Evolutionary conservation across 2,113 vertebrate species (phyloP).

Genomic region (Erythrolamprus reginae): DNA sequence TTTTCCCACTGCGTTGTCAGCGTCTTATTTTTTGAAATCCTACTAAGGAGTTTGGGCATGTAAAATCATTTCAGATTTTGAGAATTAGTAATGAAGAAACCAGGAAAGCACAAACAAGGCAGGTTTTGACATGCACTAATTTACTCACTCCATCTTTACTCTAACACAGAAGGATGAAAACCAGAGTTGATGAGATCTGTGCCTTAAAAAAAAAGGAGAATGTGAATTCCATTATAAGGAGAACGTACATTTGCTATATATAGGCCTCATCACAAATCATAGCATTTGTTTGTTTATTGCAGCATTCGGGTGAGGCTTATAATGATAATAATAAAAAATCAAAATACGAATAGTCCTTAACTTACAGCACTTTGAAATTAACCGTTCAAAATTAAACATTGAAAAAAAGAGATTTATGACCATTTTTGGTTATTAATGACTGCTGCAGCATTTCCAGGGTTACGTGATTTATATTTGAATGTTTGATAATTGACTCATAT

Average conservation of each 20-base stretch:
- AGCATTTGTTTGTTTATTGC: background rate
- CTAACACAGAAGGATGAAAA: background rate
- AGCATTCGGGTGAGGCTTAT: background rate
- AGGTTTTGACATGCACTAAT: slow-evolving; percentile 22
- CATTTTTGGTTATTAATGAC: background rate
- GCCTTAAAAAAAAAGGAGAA: background rate
- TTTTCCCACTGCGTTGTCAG: slow-evolving; percentile 25
- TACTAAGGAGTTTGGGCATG: background rate
- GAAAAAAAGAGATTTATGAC: background rate
- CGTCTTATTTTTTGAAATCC: slow-evolving; percentile 16
- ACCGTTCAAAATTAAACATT: background rate
- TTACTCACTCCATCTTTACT: background rate
- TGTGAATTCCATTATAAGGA: background rate
- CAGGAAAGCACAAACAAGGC: slow-evolving; percentile 23
- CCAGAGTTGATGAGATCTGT: background rate
- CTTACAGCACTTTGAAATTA: background rate
- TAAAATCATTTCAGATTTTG: slow-evolving; percentile 9
- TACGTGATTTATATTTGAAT: background rate
- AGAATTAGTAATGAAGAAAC: slow-evolving; percentile 21
- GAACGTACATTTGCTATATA: background rate
- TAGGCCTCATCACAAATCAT: background rate
- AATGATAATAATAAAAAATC: background rate
- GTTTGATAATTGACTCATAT: too few species aligned
- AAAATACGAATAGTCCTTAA: background rate
- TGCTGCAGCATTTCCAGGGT: background rate